Conservation (phyloP, 2,113 vertebrate species). For the Ciconia maguari region DNA sequence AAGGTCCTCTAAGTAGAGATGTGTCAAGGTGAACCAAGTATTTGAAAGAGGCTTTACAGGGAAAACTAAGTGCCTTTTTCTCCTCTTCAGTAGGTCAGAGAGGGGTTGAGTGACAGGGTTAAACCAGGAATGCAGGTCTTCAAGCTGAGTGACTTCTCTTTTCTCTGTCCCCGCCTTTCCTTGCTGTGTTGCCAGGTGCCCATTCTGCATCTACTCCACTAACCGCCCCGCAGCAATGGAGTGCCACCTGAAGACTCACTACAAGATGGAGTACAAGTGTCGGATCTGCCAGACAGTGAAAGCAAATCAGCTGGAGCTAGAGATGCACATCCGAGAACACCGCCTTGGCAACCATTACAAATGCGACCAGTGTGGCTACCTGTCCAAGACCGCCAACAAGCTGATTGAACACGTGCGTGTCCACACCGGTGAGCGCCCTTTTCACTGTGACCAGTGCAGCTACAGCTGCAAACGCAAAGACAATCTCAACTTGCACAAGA, state of each 20-base stretch:
- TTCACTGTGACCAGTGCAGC: constrained; percentile 99
- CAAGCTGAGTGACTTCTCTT: neutral
- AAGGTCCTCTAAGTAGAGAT: neutral
- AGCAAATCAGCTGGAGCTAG: constrained; percentile 95
- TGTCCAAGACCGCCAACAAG: constrained; percentile 99
- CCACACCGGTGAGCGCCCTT: constrained; percentile 99
- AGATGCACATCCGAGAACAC: constrained; percentile 95
- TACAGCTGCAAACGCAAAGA: constrained; percentile 99
- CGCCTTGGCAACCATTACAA: constrained; percentile 99
- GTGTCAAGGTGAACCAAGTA: neutral
- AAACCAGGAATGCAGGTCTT: neutral
- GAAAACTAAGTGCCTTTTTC: neutral
- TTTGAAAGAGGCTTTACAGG: neutral
- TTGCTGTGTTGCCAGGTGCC: constrained; percentile 85
- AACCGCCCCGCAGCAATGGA: constrained; percentile 97
- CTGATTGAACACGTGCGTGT: constrained; percentile 98
- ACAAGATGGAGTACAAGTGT: constrained; percentile 98
- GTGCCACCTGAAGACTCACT: constrained; percentile 99
- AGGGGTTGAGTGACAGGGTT: constrained; percentile 10
- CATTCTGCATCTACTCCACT: constrained; percentile 98
- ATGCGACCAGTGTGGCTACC: constrained; percentile 98
- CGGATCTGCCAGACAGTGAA: constrained; percentile 98
- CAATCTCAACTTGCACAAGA: constrained; percentile 99
- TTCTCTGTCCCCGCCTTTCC: constrained; percentile 33
- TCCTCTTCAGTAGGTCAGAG: neutral